Conservation (phyloP, 1,140 invertebrate species). For the Eubasilissa regina region DNA sequence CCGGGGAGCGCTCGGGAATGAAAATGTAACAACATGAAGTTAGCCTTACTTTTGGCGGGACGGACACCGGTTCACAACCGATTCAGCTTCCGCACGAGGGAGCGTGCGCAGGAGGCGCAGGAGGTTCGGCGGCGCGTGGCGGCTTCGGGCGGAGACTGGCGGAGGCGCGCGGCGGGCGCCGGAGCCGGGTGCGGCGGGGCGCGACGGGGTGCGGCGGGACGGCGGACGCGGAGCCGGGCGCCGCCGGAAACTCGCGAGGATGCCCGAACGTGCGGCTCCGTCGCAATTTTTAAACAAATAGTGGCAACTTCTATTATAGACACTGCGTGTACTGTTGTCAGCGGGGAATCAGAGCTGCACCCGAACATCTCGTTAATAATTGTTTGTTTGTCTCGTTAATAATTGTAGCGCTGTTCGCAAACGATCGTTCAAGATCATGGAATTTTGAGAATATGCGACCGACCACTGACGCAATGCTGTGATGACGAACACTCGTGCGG, state of each 20-base stretch:
- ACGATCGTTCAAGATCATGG: no score
- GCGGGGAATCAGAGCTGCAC: no score
- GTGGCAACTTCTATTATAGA: no score
- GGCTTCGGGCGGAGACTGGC: slow-evolving; percentile 17
- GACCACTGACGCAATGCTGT: no score
- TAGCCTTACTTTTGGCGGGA: slow-evolving; percentile 45
- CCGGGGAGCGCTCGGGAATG: not conserved
- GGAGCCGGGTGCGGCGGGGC: not conserved
- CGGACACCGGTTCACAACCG: slow-evolving; percentile 21
- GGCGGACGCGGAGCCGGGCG: no score
- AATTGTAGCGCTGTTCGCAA: no score
- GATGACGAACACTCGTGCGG: no score
- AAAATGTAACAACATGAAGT: slow-evolving; percentile 32
- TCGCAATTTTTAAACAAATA: slow-evolving; percentile 26
- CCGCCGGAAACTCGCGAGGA: slow-evolving; percentile 46
- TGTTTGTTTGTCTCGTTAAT: no score
- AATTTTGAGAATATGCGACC: no score
- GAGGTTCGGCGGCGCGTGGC: slow-evolving; percentile 33
- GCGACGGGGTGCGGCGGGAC: not conserved
- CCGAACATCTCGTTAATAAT: no score
- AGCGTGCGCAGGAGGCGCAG: slow-evolving; percentile 31
- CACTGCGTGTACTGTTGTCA: no score
- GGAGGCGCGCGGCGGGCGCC: not conserved
- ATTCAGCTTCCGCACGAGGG: not conserved
- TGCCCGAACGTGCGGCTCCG: slow-evolving; percentile 32